phyloP scores from a whole-genome alignment of 2,113 vertebrate species.

The Heptranchias perlo region DNA sequence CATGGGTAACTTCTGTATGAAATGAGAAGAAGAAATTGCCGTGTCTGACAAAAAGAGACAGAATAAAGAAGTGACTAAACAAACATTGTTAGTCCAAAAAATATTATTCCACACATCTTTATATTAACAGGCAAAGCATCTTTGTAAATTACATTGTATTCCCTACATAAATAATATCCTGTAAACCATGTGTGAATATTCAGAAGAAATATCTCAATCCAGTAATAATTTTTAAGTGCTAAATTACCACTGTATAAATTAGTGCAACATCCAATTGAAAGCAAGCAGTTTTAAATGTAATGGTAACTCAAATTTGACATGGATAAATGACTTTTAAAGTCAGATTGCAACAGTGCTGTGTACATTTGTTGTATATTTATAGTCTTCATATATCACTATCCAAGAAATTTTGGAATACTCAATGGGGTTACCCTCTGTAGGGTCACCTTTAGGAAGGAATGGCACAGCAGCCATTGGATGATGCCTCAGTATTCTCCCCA shows the following conservation, averaged over 20 bases:
- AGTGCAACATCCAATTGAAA: background rate
- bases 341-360: background rate
- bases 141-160: background rate
- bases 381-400: constrained; percentile 11
- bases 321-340: constrained; percentile 21
- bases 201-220: background rate
- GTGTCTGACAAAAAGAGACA: background rate
- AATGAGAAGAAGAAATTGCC: background rate
- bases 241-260: background rate
- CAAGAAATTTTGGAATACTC: background rate
- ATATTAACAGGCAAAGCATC: background rate
- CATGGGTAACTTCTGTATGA: background rate
- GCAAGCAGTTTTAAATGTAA: background rate
- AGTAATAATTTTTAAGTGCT: background rate
- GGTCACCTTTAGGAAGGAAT: background rate
- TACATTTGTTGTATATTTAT: constrained; percentile 27
- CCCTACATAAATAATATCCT: background rate
- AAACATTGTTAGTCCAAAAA: background rate
- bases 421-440: background rate
- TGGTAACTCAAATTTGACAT: background rate
- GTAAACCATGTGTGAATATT: background rate
- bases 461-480: background rate
- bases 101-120: background rate
- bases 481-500: background rate
- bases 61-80: background rate